Percentiles rank a stretch among this genome's conserved stretches.
phyloP scores from a whole-genome alignment of 1,140 invertebrate genomes.

The Heliothis virescens region DNA sequence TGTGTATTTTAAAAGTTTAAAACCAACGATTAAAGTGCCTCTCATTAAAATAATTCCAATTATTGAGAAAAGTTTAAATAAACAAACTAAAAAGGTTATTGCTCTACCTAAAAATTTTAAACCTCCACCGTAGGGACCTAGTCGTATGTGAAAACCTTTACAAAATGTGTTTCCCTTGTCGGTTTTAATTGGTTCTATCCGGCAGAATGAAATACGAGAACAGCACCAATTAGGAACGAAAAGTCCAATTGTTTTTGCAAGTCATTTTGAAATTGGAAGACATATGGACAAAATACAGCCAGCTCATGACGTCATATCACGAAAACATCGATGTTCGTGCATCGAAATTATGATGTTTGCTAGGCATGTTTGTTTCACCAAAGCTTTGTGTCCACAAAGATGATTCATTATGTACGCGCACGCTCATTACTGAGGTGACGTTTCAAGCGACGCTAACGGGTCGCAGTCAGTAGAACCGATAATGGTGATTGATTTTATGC shows the following conservation, averaged over 20 bases:
- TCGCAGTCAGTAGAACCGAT: conserved; percentile 5
- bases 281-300: not conserved
- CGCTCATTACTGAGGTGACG: conserved; percentile 44
- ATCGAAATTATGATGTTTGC: conserved; percentile 42
- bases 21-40: not conserved
- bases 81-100: not conserved
- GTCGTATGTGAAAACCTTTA: not conserved
- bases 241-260: not conserved
- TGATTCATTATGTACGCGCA: conserved; percentile 55
- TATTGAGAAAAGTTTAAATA: not conserved
- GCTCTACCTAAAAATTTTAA: not conserved
- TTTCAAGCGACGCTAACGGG: conserved; percentile 27
- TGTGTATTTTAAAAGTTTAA: not conserved
- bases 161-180: not conserved
- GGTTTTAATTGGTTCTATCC: not conserved
- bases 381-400: conserved; percentile 46
- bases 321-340: conserved; percentile 17
- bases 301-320: not conserved
- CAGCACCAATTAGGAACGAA: not conserved
- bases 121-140: not conserved
- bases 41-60: not conserved
- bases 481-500: conserved; percentile 36
- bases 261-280: no score
- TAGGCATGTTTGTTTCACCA: conserved; percentile 32
- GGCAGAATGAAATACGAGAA: not conserved